Base-by-base conservation (phyloP, 64 coral and sea anemone genomes). In the Pocillopora verrucosa region DNA sequence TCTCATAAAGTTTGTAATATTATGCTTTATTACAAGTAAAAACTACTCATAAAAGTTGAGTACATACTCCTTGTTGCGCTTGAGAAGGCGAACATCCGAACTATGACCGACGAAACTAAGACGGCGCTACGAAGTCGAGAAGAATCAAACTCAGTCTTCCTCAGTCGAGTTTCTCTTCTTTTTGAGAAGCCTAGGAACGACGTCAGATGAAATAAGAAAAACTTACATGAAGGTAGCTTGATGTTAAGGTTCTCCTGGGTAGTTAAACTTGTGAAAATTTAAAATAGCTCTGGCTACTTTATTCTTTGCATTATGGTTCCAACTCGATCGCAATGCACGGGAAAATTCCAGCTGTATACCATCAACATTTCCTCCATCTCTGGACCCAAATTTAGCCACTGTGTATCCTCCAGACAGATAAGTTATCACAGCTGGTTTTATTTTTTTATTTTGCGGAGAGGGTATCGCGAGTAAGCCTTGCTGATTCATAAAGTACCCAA, bases 341-440 rank as follows among this genome's bases (percentile, higher is more conserved):
- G 74, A 56, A 77, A 88, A 78, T 58, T 88, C 87, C 13, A 88
- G 65, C 87, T 88, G 87, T 38, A 88, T 88, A 1, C 72, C 87
- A 78, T 88, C 87, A 64, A 88, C 51, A 58, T 51, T 1, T 19
- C 87, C 87, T 62, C 87, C 87, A 63, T 19, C 4, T n/a, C 63
- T 60, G n/a, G 87, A 88, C 76, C 86, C 86, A 37, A 76, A 77
- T 15, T 14, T 77, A 34, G 4, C 9, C 24, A 88, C 86, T 7
- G 73, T 88, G 86, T 76, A 88, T 10, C 73, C 58, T 41, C 86
- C 86, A 38, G 34, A 17, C 11, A 88, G 61, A 77, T 62, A 88
- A 0, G 0, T 9, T 24, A 3, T 34, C 26, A 34, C 10, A 11
- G 60, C 51, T 10, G 26, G 58, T 76, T 17, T 59, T 24, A 11